Base-by-base conservation (phyloP, 1,140 invertebrate genomes). In the Brevipalpus yothersi region DNA sequence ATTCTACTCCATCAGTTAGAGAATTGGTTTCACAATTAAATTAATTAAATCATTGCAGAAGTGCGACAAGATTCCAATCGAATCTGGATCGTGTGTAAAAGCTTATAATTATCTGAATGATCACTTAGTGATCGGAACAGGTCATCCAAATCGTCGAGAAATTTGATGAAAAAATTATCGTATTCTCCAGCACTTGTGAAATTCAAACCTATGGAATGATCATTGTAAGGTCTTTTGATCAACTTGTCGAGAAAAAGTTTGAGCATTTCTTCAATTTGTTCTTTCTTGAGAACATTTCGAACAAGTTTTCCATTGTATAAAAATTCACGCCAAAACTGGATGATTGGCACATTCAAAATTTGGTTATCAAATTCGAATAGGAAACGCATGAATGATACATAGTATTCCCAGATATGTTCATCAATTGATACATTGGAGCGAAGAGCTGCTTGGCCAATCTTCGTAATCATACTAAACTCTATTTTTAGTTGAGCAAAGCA, bases 171-270 rank as follows among this genome's bases (percentile, higher is more conserved):
- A 69, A 86, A 89, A 0, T 78, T 69, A 15, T 78, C 78, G 66
- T 87, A 94, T 66, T 92, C 88, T 68, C 90, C 86, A 67, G 92
- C 86, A 54, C 80, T 81, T 68, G 92, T 88, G 71, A 87, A 90
- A 70, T 92, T 88, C 47, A 84, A 72, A 15, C 66, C 56, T 9
- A 73, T 68, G 10, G 17, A 49, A 10, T 10, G 13, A n/a, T 47
- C 23, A 56, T 42, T 41, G 21, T 40, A 56, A 17, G 19, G 13
- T 42, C 13, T 17, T 31, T 47, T 41, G 15, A 45, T 10, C 11
- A 60, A 31, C 41, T 60, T 60, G 5, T 21, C 21, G 4, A 45
- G 42, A 49, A 58, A 23, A 19, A 39, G 11, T n/a, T 19, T 12
- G 15, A 58, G 23, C 31, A 58, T 39, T 49, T 19, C 31, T 4